Evolutionary conservation across 2,797 vertebrate species (phyloP).

Genomic region (Brotogeris chrysoptera): DNA sequence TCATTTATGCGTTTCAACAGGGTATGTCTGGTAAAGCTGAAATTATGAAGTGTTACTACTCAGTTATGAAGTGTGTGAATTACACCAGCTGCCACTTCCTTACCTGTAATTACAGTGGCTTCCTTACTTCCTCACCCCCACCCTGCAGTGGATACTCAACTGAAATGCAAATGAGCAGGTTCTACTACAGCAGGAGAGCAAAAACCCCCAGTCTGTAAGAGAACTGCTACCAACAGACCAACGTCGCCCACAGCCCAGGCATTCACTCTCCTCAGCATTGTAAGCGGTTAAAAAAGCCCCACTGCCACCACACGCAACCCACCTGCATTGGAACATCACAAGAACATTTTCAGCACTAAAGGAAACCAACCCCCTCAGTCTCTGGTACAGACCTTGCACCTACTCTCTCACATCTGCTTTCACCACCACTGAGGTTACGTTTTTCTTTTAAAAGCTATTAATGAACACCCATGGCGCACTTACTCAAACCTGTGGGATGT

Average conservation of each 20-base stretch:
- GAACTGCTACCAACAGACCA: background rate
- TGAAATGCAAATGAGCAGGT: background rate
- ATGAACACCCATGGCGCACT: rapidly evolving
- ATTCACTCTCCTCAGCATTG: background rate
- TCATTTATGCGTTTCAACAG: background rate
- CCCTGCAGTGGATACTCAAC: background rate
- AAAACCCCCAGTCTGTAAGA: background rate
- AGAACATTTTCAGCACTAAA: background rate
- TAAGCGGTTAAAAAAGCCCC: background rate
- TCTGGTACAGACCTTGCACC: background rate
- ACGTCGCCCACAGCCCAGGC: rapidly evolving
- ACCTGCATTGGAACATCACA: rapidly evolving
- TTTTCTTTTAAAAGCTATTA: background rate
- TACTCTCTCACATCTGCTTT: background rate
- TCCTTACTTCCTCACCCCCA: background rate
- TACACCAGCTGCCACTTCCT: background rate
- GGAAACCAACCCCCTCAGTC: background rate
- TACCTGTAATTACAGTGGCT: background rate
- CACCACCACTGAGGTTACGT: rapidly evolving
- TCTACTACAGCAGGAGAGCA: background rate
- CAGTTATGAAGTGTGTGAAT: background rate
- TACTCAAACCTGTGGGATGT: rapidly evolving
- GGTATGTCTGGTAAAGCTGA: rapidly evolving
- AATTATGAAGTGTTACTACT: background rate
- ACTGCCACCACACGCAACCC: background rate